These are phyloP conservation scores for Neosalanx taihuensis DNA, from an alignment of 2,797 vertebrate genomes.

Conservation along the genomic window DNA sequence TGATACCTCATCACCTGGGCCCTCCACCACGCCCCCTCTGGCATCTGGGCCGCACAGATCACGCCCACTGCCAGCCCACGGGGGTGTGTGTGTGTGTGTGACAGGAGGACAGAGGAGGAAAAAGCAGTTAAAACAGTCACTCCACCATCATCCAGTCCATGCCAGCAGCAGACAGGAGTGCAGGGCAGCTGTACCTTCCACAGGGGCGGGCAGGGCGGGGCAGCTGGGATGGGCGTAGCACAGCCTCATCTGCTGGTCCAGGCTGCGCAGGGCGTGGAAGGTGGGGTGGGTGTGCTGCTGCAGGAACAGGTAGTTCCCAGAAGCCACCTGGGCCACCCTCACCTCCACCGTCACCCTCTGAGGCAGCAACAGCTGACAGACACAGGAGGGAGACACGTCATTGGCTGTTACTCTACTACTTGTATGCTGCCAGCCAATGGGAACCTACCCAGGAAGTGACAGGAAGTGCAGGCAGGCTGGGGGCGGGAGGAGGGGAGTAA, in stretches of 20 bases:
- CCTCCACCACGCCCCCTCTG: constrained; percentile 80
- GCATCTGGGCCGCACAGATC: constrained; percentile 79
- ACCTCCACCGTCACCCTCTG: constrained; percentile 80
- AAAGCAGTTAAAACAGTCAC: neutral
- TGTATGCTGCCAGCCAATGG: neutral
- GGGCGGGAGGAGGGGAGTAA: constrained; percentile 60
- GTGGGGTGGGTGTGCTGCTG: constrained; percentile 85
- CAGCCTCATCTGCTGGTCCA: constrained; percentile 82
- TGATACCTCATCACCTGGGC: constrained; percentile 80
- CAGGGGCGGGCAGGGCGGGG: constrained; percentile 76
- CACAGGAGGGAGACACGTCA: neutral
- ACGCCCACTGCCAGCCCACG: constrained; percentile 46
- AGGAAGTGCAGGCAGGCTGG: constrained; percentile 73
- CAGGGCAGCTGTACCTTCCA: constrained; percentile 67
- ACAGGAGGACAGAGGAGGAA: neutral
- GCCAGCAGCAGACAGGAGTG: neutral
- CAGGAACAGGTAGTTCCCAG: constrained; percentile 80
- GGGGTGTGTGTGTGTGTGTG: neutral
- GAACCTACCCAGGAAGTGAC: constrained; percentile 82
- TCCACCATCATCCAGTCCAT: neutral
- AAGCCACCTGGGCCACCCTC: constrained; percentile 76
- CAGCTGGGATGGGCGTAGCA: constrained; percentile 81
- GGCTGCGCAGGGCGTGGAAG: constrained; percentile 75
- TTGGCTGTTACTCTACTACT: neutral
- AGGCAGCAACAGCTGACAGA: constrained; percentile 75